A percentile compares a stretch with the other conserved stretches of the same genome.
These are phyloP conservation scores for Anolis apletophallus DNA, from an alignment of 2,797 vertebrate species.

Conservation along the genomic window DNA sequence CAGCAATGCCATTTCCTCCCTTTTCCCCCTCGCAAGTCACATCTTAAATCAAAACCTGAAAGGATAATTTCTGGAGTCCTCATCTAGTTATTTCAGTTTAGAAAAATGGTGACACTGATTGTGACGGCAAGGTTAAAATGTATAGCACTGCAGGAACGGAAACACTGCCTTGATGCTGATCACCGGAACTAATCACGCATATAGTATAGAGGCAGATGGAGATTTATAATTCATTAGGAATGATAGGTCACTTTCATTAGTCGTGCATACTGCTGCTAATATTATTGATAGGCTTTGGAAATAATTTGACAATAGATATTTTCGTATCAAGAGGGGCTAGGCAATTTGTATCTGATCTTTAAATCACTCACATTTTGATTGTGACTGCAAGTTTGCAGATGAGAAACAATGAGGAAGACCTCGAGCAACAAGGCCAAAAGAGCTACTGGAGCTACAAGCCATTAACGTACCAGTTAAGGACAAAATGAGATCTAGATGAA, in stretches of 20 bases:
- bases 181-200: not conserved
- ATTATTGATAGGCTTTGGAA: slow-evolving; percentile 25
- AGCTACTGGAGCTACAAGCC: not conserved
- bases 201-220: not conserved
- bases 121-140: slow-evolving; percentile 3
- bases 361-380: not conserved
- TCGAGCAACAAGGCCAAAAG: not conserved
- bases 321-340: not conserved
- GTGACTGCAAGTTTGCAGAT: not conserved
- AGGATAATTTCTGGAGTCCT: not conserved
- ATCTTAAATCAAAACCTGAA: not conserved
- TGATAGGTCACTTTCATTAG: slow-evolving; percentile 30
- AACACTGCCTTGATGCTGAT: slow-evolving; percentile 2
- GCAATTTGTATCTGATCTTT: slow-evolving; percentile 4
- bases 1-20: not conserved
- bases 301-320: slow-evolving; percentile 12
- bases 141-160: not conserved
- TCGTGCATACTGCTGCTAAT: not conserved
- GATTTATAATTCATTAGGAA: slow-evolving; percentile 38
- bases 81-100: slow-evolving; percentile 7
- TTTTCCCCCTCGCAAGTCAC: not conserved
- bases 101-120: not conserved
- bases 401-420: not conserved
- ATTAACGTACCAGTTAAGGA: not conserved
- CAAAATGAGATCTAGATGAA: not conserved